A percentile compares a stretch with the other conserved stretches of the same genome.
phyloP scores from a whole-genome alignment of 2,797 vertebrate species.

The Pangasius krempfi region DNA sequence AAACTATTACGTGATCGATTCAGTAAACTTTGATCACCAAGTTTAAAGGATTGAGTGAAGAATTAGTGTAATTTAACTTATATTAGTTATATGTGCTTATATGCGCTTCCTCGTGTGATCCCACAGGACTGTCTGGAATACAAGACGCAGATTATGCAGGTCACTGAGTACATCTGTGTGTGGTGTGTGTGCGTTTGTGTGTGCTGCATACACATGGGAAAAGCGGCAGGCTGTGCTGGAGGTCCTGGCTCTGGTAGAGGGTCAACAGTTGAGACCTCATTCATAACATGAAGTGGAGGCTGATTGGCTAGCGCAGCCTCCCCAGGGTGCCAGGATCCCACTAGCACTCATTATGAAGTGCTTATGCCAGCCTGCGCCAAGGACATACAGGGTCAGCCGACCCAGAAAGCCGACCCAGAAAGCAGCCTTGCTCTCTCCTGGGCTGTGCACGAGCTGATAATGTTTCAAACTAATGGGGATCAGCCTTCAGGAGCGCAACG shows the following conservation, averaged over 20 bases:
- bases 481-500: slow-evolving; percentile 46
- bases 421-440: slow-evolving; percentile 59
- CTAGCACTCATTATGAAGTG: slow-evolving; percentile 64
- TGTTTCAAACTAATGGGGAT: slow-evolving; percentile 43
- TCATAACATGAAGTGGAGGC: slow-evolving; percentile 54
- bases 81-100: slow-evolving; percentile 1
- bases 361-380: slow-evolving; percentile 67
- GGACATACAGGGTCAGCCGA: slow-evolving; percentile 69
- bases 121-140: slow-evolving; percentile 31
- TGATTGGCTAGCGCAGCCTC: slow-evolving; percentile 55
- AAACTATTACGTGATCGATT: slow-evolving; percentile 34
- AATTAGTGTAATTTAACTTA: slow-evolving; percentile 44
- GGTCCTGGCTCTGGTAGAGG: slow-evolving; percentile 53
- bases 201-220: slow-evolving; percentile 13
- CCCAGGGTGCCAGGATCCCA: slow-evolving; percentile 60
- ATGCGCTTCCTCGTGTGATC: neutral
- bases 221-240: slow-evolving; percentile 48
- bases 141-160: slow-evolving; percentile 40
- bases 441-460: slow-evolving; percentile 58
- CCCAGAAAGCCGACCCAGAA: slow-evolving; percentile 78
- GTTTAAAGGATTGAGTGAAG: slow-evolving; percentile 10
- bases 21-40: slow-evolving; percentile 38
- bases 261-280: slow-evolving; percentile 65
- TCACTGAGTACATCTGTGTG: slow-evolving; percentile 1
- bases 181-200: slow-evolving; percentile 6